phyloP scores from a whole-genome alignment of 2,113 vertebrate species.

The Zeus faber region DNA sequence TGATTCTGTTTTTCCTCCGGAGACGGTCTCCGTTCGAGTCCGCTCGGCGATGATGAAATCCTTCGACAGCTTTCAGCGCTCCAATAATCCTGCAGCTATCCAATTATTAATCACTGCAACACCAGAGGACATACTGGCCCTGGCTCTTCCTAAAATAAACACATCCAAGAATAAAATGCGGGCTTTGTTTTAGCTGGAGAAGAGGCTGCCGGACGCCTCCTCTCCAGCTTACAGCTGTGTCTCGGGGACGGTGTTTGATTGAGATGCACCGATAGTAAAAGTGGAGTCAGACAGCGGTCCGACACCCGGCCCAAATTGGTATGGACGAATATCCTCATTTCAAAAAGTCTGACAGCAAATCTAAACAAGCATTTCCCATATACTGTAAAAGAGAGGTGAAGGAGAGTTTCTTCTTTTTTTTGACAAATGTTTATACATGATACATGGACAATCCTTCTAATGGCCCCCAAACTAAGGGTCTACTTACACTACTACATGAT shows the following conservation, averaged over 20 bases:
- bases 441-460: too few species aligned
- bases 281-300: too few species aligned
- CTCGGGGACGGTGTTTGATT: slow-evolving; percentile 2
- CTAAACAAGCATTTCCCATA: too few species aligned
- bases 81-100: neutral
- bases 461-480: too few species aligned
- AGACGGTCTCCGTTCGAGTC: neutral
- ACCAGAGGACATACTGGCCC: neutral
- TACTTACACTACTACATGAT: too few species aligned
- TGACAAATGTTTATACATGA: too few species aligned
- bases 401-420: too few species aligned
- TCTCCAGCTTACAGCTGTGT: slow-evolving; percentile 13
- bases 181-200: neutral
- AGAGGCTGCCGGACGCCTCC: slow-evolving; percentile 13
- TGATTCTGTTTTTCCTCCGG: neutral
- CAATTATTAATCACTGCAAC: neutral
- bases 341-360: too few species aligned
- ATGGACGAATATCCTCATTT: too few species aligned
- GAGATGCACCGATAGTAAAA: too few species aligned
- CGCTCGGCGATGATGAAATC: neutral
- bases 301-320: too few species aligned
- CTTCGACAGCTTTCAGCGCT: neutral
- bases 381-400: too few species aligned
- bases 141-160: neutral
- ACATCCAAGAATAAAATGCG: neutral